phyloP scores from a whole-genome alignment of 30 jellyfish, hydroid and myxozoan genomes.

The Sanderia malayensis region DNA sequence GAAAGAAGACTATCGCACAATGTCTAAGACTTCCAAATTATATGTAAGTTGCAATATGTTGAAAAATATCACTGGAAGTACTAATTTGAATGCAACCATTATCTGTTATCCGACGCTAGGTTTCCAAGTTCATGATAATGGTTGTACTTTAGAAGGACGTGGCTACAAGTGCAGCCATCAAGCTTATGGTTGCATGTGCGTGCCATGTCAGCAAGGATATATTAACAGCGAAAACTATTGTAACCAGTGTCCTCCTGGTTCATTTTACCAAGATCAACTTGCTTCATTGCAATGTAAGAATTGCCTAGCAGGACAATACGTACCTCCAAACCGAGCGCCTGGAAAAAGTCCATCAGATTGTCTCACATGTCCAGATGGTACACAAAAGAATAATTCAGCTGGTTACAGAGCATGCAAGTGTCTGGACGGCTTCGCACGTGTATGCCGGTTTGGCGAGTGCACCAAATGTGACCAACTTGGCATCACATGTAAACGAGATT shows the following conservation, averaged over 20 bases:
- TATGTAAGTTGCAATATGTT: constrained; percentile 8
- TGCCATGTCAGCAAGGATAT: constrained; percentile 41
- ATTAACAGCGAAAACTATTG: background rate
- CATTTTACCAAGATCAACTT: constrained; percentile 38
- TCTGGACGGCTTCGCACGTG: constrained; percentile 40
- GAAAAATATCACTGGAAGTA: background rate
- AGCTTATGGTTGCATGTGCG: background rate
- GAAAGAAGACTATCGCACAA: background rate
- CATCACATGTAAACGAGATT: constrained; percentile 26
- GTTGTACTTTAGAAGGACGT: background rate
- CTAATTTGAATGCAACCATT: background rate
- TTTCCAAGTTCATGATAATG: background rate
- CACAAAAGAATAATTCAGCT: constrained; percentile 35
- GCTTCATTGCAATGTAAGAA: constrained; percentile 34
- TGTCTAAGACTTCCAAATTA: constrained; percentile 1
- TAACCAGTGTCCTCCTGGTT: constrained; percentile 38
- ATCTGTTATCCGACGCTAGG: constrained; percentile 19
- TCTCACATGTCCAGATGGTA: constrained; percentile 56
- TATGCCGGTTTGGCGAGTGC: constrained; percentile 39
- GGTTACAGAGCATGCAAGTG: constrained; percentile 47
- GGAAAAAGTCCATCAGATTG: constrained; percentile 51
- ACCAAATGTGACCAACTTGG: constrained; percentile 21
- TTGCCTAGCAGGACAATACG: constrained; percentile 58
- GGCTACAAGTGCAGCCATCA: constrained; percentile 20
- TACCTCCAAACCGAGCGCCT: constrained; percentile 26